Evolutionary conservation across 1,140 invertebrate genomes (phyloP).

Genomic region (Caerostris darwini): DNA sequence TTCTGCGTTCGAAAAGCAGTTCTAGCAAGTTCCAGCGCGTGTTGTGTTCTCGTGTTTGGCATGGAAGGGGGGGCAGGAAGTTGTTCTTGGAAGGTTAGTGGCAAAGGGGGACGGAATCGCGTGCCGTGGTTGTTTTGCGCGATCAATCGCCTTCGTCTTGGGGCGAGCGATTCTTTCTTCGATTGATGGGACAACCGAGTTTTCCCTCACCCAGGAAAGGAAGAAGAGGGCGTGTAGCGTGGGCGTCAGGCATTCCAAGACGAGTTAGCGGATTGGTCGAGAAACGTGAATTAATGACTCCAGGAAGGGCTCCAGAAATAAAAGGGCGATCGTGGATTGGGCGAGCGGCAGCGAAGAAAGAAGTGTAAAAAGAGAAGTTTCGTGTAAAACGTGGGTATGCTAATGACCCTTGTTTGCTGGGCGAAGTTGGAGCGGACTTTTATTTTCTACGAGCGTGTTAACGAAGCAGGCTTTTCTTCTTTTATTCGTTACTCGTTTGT

Average conservation of each 20-base stretch:
- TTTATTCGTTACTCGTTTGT: slow-evolving; percentile 69
- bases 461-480: slow-evolving; percentile 72
- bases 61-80: not conserved
- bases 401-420: slow-evolving; percentile 66
- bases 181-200: slow-evolving; percentile 65
- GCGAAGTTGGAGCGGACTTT: slow-evolving; percentile 60
- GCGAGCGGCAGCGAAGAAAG: slow-evolving; percentile 51
- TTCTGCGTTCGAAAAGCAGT: slow-evolving; percentile 27
- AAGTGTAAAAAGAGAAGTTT: slow-evolving; percentile 61
- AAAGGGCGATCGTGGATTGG: slow-evolving; percentile 66
- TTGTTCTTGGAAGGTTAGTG: slow-evolving; percentile 18
- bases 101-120: not conserved
- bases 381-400: slow-evolving; percentile 60
- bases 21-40: not conserved
- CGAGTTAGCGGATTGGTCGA: slow-evolving; percentile 67
- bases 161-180: slow-evolving; percentile 69
- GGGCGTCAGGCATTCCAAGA: slow-evolving; percentile 74
- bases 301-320: slow-evolving; percentile 73
- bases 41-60: slow-evolving; percentile 11
- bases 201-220: slow-evolving; percentile 35
- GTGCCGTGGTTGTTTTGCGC: slow-evolving; percentile 61
- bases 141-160: slow-evolving; percentile 65
- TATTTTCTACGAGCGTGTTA: slow-evolving; percentile 76
- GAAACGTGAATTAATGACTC: slow-evolving; percentile 74
- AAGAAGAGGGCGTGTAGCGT: slow-evolving; percentile 71